Base-by-base conservation (phyloP, 2,113 vertebrate genomes). In the Pteropus alecto region DNA sequence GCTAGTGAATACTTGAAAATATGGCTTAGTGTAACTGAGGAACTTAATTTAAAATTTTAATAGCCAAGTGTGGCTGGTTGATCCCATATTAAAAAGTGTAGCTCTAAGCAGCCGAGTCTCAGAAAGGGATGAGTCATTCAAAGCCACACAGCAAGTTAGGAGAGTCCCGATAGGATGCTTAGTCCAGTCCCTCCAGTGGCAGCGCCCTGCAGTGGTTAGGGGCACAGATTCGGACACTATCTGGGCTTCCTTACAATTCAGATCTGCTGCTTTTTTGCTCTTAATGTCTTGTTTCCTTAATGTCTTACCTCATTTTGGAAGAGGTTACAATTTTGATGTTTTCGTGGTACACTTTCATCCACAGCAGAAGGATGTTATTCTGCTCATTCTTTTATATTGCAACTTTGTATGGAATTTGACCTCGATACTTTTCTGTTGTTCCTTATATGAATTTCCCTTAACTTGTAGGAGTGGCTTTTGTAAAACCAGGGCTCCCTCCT, bases 361-460 rank as follows among this genome's bases (percentile, higher is more conserved):
- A 24, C 24, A 41, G 9, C 7, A 48, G 9, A 91, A 38, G 56
- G 8, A 68, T 24, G 8, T 18, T 24, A 87, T 22, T 76, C 54
- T 35, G 43, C 18, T 48, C 14, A 2, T 51, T 68, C 65, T 81
- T 91, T 56, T 41, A 58, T 35, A 43, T 86, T 33, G 65, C 78
- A 91, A 77, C 48, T 77, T 24, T 78, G 92, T 86, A 87, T 70
- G 63, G 71, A n/a, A 58, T 85, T 41, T 93, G 65, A 85, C 54
- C 71, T 68, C 24, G 65, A 87, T 61, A 70, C 56, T 85, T 81
- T 92, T 35, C 70, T 46, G 22, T 41, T 6, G 63, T 43, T 78
- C 3, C 1, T 33, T 54, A 6, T 76, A 16, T 18, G 38, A 18
- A 58, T 43, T 26, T 61, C 43, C 38, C 54, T 33, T 46, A 46